phyloP scores from a whole-genome alignment of 2,113 vertebrate species.

The Leiothrix lutea region DNA sequence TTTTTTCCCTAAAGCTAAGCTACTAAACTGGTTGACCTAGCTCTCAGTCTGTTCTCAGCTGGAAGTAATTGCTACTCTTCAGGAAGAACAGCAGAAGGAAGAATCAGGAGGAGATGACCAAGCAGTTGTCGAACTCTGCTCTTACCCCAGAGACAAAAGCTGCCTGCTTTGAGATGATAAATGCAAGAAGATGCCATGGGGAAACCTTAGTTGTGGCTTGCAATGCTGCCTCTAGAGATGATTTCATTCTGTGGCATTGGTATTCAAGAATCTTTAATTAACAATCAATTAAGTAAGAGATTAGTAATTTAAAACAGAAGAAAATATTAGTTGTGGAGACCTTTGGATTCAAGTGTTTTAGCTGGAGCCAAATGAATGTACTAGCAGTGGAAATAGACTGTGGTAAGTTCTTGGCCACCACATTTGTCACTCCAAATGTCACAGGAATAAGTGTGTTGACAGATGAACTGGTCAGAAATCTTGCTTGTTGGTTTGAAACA shows the following conservation, averaged over 20 bases:
- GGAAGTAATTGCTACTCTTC: not conserved
- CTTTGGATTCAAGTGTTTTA: not conserved
- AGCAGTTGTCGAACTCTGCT: not conserved
- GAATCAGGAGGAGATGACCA: not conserved
- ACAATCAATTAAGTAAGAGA: not conserved
- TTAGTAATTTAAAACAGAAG: not conserved
- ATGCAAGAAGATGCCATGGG: not conserved
- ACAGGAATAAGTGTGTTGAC: constrained; percentile 18
- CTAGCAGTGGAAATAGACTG: not conserved
- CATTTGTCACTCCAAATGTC: not conserved
- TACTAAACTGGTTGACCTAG: not conserved
- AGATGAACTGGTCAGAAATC: constrained; percentile 5
- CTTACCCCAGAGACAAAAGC: not conserved
- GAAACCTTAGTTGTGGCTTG: not conserved
- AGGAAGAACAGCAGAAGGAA: not conserved
- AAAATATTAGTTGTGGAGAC: not conserved
- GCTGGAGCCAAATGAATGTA: not conserved
- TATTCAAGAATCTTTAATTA: not conserved
- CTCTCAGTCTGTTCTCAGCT: not conserved
- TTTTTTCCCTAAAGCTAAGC: not conserved
- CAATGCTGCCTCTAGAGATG: not conserved
- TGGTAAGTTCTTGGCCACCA: not conserved
- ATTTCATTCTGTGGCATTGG: not conserved
- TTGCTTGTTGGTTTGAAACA: not conserved
- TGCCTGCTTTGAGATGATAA: not conserved